Base-by-base conservation (phyloP, 1,140 invertebrate genomes). In the Acyrthosiphon pisum region DNA sequence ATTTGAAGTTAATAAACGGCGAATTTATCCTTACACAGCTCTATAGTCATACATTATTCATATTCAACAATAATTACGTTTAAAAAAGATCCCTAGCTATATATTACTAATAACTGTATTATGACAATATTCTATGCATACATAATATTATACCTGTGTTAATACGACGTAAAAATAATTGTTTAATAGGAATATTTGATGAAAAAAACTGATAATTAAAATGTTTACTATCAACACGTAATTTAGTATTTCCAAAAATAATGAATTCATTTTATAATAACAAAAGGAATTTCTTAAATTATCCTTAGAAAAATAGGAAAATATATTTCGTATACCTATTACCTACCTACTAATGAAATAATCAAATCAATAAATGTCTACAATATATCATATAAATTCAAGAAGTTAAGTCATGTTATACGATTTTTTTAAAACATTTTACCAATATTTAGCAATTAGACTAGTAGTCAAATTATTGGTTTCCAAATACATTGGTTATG, bases 31-130 rank as follows among this genome's bases (percentile, higher is more conserved):
- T n/a, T n/a, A 35, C n/a, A 18, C 60, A 68, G n/a, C 6, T 76
- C 30, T n/a, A n/a, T n/a, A 76, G n/a, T 76, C 60, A 76, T 76
- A 76, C 30, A 76, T 76, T 76, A 76, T n/a, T 76, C 60, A 76
- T 76, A n/a, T 76, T 68, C 14, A n/a, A 76, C 60, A 76, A 60
- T 60, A 60, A 68, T n/a, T 68, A 68, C 9, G 60, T 68, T n/a
- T 68, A 14, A 68, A 68, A 68, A n/a, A 6, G 14, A 76, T 76
- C 18, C 60, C 60, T 76, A 76, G 30, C 26, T 68, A 30, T 68
- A 60, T 9, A 68, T 68, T 68, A 53, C 23, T 53, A 53, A 53
- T 23, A 68, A 68, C 14, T n/a, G 26, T 68, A 68, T n/a, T 68
- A 68, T 68, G 30, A 76, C 14, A n/a, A n/a, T 76, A 76, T 68